A percentile compares a stretch with the other conserved stretches of the same genome.
These are phyloP conservation scores for Drosophila tropicalis DNA, from an alignment of 1,140 invertebrate genomes.

Conservation along the genomic window DNA sequence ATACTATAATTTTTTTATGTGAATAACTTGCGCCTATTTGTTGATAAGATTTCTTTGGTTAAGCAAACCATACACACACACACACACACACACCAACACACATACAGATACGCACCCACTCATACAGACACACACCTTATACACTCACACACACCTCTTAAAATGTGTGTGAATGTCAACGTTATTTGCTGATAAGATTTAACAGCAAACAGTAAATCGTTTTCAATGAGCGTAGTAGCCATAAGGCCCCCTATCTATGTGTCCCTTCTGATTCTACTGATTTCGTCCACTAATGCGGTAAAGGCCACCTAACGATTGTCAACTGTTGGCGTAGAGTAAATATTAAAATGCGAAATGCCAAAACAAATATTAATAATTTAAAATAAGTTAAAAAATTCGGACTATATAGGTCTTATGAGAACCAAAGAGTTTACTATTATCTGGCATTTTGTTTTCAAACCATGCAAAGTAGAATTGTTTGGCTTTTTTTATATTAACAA, in stretches of 20 bases:
- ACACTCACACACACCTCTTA: constrained; percentile 18
- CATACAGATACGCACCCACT: constrained; percentile 26
- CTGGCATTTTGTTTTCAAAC: no score
- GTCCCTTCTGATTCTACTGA: neutral
- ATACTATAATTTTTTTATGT: constrained; percentile 11
- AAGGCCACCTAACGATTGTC: neutral
- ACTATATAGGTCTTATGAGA: neutral
- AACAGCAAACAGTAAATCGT: constrained; percentile 42
- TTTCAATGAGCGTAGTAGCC: constrained; percentile 36
- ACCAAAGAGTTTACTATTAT: no score
- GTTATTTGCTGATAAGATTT: constrained; percentile 55
- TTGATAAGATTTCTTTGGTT: constrained; percentile 59
- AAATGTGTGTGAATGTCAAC: constrained; percentile 76
- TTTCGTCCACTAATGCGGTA: constrained; percentile 7
- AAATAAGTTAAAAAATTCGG: neutral
- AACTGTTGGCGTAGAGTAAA: constrained; percentile 1
- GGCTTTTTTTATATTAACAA: no score
- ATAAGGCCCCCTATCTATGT: neutral
- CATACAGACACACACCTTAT: constrained; percentile 28
- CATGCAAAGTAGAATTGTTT: no score
- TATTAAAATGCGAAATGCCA: neutral
- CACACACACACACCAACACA: constrained; percentile 31
- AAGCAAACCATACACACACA: constrained; percentile 12
- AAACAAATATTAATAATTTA: neutral
- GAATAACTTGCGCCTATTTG: constrained; percentile 15